Evolutionary conservation across 1,140 invertebrate genomes (phyloP), one percentile per base, ranked within the genome.

Genomic region (Habropoda laboriosa): DNA sequence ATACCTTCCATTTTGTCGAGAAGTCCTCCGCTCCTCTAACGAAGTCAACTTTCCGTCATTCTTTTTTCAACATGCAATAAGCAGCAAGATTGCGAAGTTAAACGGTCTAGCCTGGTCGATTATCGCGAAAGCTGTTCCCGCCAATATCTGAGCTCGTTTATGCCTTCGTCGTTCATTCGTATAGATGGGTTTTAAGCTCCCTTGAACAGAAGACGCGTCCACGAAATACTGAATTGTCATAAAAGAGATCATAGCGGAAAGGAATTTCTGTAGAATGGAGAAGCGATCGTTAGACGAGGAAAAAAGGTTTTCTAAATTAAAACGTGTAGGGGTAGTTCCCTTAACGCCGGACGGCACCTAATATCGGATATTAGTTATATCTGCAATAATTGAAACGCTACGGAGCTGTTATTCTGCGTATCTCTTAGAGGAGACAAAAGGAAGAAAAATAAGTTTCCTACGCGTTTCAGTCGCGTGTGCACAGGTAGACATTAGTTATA

Each of bases 61-160:
- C 38, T 70, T 77, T n/a, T n/a, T 58, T 42, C n/a, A 21, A n/a
- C 42, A 32, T 21, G 38, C 40, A 68, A 77, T 58, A 75, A 75
- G 18, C 47, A 40, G n/a, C 16, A 24, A 47, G 27, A 68, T 70
- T n/a, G 40, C 30, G 3, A 57, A 58, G 63, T 57, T 77, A 77
- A 77, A 70, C 42, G 74, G 35, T 21, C 63, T 40, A 13, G 5
- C 42, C 30, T 47, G 30, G 21, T 66, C 21, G 21, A 40, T 10
- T 61, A 49, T 18, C 51, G 21, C 30, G 49, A 38, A 38, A 55
- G 51, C 53, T 27, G 38, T 75, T 67, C 42, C 21, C 27, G 42
- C 58, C 40, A n/a, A 30, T 61, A 76, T 79, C 73, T 45, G n/a
- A 42, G 72, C 53, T 74, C 67, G 72, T 66, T 53, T 75, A 75